Evolutionary conservation across 2,113 vertebrate genomes (phyloP).

Genomic region (Prunella fulvescens): DNA sequence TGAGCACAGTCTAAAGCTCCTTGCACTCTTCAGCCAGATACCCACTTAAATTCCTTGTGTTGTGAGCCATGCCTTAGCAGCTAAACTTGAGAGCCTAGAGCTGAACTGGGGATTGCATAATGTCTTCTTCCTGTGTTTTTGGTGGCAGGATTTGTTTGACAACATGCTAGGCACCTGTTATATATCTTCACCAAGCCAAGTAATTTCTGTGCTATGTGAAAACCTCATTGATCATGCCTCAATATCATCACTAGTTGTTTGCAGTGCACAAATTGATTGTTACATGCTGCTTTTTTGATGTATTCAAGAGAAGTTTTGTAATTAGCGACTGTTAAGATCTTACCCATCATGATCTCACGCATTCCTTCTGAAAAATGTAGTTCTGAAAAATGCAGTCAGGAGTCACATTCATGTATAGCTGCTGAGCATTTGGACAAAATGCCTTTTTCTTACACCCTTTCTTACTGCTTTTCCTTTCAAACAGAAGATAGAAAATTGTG

Average conservation of each 20-base stretch:
- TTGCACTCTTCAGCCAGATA: neutral
- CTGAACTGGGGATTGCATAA: neutral
- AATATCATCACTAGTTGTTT: neutral
- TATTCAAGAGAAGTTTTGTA: neutral
- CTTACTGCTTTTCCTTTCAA: neutral
- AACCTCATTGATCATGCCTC: neutral
- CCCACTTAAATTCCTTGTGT: neutral
- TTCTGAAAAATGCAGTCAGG: neutral
- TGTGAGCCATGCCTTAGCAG: neutral
- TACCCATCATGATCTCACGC: neutral
- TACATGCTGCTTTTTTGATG: neutral
- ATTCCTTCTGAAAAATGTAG: conserved; percentile 20
- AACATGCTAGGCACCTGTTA: neutral
- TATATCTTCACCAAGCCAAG: neutral
- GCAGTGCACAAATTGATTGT: neutral
- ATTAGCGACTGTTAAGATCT: neutral
- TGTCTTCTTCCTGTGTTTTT: neutral
- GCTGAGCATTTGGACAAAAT: neutral
- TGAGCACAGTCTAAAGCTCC: neutral
- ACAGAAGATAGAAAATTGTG: neutral
- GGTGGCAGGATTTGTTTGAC: neutral
- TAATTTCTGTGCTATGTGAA: neutral
- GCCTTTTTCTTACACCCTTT: neutral
- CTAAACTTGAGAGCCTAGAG: neutral
- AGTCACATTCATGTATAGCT: neutral